A percentile compares a stretch with the other conserved stretches of the same genome.
These are phyloP conservation scores for Clavelina lepadiformis DNA, from an alignment of 23 tunicate genomes.

Conservation along the genomic window DNA sequence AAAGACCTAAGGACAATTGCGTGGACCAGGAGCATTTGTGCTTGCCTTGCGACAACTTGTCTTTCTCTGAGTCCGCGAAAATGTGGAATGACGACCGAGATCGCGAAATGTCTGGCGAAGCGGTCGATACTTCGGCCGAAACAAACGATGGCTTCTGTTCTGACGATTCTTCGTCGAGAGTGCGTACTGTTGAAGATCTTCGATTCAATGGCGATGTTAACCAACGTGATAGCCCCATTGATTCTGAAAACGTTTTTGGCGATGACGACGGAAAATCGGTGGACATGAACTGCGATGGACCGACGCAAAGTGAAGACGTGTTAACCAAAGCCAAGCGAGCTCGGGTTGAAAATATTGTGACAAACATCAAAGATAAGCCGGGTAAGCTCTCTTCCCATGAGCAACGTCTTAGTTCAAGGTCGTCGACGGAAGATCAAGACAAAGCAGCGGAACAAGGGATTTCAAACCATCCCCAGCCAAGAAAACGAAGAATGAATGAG, in stretches of 20 bases:
- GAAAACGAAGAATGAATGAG: conserved; percentile 4
- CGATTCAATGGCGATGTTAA: neutral
- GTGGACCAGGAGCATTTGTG: conserved; percentile 13
- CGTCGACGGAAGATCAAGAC: too few species aligned
- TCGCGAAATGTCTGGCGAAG: neutral
- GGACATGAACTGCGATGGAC: neutral
- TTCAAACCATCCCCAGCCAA: neutral
- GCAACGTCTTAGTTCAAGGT: too few species aligned
- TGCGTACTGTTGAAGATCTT: neutral
- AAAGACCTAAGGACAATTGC: conserved; percentile 11
- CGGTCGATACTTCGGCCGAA: neutral
- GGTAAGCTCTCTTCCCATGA: neutral
- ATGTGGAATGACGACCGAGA: conserved; percentile 12
- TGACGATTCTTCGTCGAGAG: neutral
- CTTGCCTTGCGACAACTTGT: conserved; percentile 2
- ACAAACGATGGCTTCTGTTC: neutral
- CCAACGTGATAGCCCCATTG: neutral
- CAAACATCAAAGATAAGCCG: conserved; percentile 46
- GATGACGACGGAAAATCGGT: neutral
- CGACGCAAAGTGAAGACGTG: neutral
- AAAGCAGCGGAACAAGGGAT: neutral
- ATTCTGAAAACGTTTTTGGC: neutral
- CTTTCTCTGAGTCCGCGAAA: conserved; percentile 12
- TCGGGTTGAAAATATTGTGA: conserved; percentile 62
- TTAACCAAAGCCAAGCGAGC: conserved; percentile 42